Percentiles rank a stretch among this genome's conserved stretches.
These are phyloP conservation scores for Dissostichus mawsoni DNA, from an alignment of 2,113 vertebrate genomes.

Conservation along the genomic window DNA sequence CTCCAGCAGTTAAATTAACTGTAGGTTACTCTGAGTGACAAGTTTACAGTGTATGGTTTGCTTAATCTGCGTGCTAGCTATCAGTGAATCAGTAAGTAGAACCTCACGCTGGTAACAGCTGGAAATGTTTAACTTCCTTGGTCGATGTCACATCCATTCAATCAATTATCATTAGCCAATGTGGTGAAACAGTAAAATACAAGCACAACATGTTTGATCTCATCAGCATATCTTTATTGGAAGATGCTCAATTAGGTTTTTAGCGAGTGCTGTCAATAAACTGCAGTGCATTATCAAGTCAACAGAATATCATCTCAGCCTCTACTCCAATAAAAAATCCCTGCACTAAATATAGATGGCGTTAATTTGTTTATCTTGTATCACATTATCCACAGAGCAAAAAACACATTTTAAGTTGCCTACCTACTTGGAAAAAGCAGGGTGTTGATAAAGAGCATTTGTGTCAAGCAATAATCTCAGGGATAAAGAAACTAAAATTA, in stretches of 20 bases:
- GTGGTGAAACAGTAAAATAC: conserved; percentile 21
- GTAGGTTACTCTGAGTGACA: too few relatives aligned
- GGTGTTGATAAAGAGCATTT: not conserved
- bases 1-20: too few relatives aligned
- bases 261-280: conserved; percentile 18
- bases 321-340: conserved; percentile 6
- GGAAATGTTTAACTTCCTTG: conserved; percentile 62
- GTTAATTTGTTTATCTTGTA: not conserved
- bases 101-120: conserved; percentile 32
- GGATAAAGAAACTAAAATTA: conserved; percentile 7
- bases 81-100: conserved; percentile 17
- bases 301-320: conserved; percentile 14
- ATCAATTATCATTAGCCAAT: conserved; percentile 57
- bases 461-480: not conserved
- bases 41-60: not conserved
- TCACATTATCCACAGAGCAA: not conserved
- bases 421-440: not conserved
- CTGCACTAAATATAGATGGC: not conserved
- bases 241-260: conserved; percentile 12
- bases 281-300: not conserved
- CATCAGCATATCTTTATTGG: conserved; percentile 18
- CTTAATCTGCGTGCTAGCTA: not conserved
- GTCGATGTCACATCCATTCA: conserved; percentile 63
- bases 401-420: not conserved
- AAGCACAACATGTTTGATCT: conserved; percentile 11